Evolutionary conservation across 2,797 vertebrate genomes (phyloP), one percentile per base, ranked within the genome.

Genomic region (Huso huso): DNA sequence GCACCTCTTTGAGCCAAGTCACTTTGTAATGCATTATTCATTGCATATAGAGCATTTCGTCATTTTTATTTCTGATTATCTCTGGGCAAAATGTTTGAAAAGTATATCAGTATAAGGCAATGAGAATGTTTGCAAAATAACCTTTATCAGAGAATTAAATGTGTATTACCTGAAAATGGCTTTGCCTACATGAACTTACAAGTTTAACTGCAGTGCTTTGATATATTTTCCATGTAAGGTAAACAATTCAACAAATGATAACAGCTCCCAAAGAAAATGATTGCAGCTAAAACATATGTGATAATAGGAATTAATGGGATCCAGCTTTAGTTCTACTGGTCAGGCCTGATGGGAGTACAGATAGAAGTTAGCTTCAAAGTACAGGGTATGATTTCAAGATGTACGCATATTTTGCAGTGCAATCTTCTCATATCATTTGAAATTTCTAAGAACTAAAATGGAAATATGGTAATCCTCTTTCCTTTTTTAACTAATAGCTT

Each of bases 221-320:
- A 58, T 13, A 2, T 7, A 11, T 10, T 11, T 6, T 58, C 12
- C 55, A n/a, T 58, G 55, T 58, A 11, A 58, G 55, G 55, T 58
- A 58, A 58, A 13, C 55, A n/a, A 58, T 58, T 58, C 6, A 8
- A 58, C 55, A 58, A 58, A 58, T 58, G 55, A 13, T 12, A 10
- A 58, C 55, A 11, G 55, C 13, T 58, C 10, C 12, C 13, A 13
- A 58, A 58, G 55, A 58, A 58, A 12, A 6, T 58, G 0, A 8
- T n/a, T 58, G 6, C 13, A 58, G 55, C 6, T 7, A 58, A n/a
- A 58, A 11, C 13, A n/a, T 3, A 58, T 7, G 55, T 58, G 55
- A 58, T 58, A 58, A 58, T 58, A 58, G 12, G 12, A 58, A 58
- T 12, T 58, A 58, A 58, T 58, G 55, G 55, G 55, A 58, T 12